Conservation (phyloP, 2,113 vertebrate genomes). For the Albula goreensis region DNA sequence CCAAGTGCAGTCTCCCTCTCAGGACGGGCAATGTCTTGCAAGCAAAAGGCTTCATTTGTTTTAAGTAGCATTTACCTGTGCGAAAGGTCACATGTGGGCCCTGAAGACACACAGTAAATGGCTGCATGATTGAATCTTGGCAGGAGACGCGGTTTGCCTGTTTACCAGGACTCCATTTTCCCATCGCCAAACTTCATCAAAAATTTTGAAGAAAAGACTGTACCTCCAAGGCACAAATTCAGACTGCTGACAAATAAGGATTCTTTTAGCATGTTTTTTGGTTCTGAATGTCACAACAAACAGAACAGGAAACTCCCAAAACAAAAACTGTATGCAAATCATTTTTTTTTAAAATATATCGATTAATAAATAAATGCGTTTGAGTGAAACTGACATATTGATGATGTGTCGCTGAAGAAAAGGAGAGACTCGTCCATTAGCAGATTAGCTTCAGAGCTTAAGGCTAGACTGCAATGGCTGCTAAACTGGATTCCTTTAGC, state of each 20-base stretch:
- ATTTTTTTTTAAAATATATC: too few species aligned
- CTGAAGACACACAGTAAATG: background rate
- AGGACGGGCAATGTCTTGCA: constrained; percentile 39
- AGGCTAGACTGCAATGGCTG: too few species aligned
- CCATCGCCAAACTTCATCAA: background rate
- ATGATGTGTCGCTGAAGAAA: too few species aligned
- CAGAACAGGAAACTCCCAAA: background rate
- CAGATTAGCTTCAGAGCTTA: too few species aligned
- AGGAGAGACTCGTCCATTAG: too few species aligned
- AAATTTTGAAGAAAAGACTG: background rate
- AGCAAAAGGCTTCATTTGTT: constrained; percentile 33
- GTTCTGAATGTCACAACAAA: background rate
- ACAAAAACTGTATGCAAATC: background rate
- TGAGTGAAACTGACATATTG: background rate
- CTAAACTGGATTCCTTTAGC: too few species aligned
- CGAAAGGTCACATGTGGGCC: background rate
- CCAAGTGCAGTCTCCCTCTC: constrained; percentile 31
- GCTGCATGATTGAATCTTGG: background rate
- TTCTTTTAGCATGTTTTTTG: background rate
- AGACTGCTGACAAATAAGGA: too few species aligned
- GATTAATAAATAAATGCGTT: background rate
- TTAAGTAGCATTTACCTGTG: constrained; percentile 3
- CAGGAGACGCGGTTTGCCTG: background rate
- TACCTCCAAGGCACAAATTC: background rate
- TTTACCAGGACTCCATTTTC: background rate